Evolutionary conservation across 2,113 vertebrate species (phyloP), one percentile per base, ranked within the genome.

Genomic region (Oryzias woworae): DNA sequence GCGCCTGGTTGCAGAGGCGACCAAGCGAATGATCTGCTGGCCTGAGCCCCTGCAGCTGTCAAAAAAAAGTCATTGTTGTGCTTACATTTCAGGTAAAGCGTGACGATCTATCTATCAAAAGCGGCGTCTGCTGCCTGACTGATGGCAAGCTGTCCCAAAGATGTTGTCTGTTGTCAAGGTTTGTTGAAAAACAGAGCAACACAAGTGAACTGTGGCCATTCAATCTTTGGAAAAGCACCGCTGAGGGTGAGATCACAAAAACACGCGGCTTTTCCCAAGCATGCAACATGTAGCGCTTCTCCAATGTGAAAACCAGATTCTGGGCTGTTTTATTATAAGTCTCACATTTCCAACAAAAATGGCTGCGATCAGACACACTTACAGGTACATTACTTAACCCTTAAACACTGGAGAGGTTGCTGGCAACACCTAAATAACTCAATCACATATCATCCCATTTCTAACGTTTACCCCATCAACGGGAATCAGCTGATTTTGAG

Each of bases 21-120:
- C 64, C 58, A 42, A 44, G 57, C 58, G 41, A 81, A 86, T 87
- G 86, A 90, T 91, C 80, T 78, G 45, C 73, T 60, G 53, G 62
- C 61, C 74, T 49, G 59, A 48, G 46, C 46, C 77, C 65, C 58
- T 52, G 49, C 31, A 28, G 64, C 18, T 57, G 63, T 52, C 74
- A 56, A 53, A 44, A 36, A 54, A 74, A 85, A 73, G 78, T 69
- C 13, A 8, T 78, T n/a, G 65, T 44, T 57, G 1, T 15, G 14
- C 66, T 78, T n/a, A 59, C 55, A 62, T 68, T 53, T 10, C 42
- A 72, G 79, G 86, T 88, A 80, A 87, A 78, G 61, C 73, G 72
- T 53, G 84, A 77, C 36, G 45, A 68, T 58, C 45, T 8, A 84
- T 90, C 80, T 68, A 83, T 90, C 81, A 84, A 46, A 69, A 46